Evolutionary conservation across 2,113 vertebrate species (phyloP).

Genomic region (Neotoma lepida): DNA sequence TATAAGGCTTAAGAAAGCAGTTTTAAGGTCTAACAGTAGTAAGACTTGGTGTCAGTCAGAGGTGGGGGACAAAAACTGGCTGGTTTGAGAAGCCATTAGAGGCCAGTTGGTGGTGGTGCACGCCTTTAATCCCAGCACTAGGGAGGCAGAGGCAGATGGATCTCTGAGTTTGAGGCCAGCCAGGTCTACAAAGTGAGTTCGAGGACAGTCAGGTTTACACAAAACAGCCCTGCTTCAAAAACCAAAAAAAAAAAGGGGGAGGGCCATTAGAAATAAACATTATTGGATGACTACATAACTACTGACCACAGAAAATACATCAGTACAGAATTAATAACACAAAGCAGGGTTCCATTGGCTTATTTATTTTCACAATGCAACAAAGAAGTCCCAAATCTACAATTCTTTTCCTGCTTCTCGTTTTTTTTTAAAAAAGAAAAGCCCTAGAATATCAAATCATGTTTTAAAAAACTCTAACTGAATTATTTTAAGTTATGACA

Average conservation of each 20-base stretch:
- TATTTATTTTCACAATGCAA: slow-evolving; percentile 60
- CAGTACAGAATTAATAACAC: slow-evolving; percentile 11
- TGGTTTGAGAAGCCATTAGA: neutral
- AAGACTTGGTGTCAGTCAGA: neutral
- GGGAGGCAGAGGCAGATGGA: neutral
- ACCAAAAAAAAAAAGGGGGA: neutral
- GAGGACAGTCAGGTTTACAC: neutral
- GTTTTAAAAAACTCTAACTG: slow-evolving; percentile 49
- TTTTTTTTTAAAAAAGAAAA: slow-evolving; percentile 30
- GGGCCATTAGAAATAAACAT: neutral
- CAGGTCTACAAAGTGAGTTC: neutral
- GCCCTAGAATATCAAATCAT: slow-evolving; percentile 59
- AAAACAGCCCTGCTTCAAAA: neutral
- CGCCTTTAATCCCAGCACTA: neutral
- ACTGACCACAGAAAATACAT: too few species aligned
- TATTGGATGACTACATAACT: neutral
- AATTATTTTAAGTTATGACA: slow-evolving; percentile 57
- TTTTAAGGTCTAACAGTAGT: neutral
- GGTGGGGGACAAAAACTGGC: neutral
- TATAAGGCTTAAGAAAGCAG: neutral
- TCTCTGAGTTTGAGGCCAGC: neutral
- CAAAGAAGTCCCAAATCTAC: neutral
- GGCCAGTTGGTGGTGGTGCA: neutral
- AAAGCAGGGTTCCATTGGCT: slow-evolving; percentile 14
- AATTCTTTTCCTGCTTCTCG: slow-evolving; percentile 46